A percentile compares a stretch with the other conserved stretches of the same genome.
phyloP scores from a whole-genome alignment of 2,113 vertebrate species.

The Siniperca knerii region DNA sequence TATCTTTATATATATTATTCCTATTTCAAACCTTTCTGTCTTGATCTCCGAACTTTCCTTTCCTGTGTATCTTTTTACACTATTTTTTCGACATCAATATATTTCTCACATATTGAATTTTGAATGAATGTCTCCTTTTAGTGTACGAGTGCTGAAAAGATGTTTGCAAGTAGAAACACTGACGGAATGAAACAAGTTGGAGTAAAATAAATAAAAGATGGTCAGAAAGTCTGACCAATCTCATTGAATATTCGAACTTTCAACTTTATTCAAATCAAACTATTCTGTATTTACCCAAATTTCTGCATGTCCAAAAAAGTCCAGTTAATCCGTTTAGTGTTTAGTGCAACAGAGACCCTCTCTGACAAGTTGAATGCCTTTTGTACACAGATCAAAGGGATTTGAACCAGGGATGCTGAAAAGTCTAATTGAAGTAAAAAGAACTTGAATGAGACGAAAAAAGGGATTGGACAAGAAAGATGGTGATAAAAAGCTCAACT shows the following conservation, averaged over 20 bases:
- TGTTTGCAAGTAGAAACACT: constrained; percentile 39
- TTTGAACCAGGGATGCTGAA: constrained; percentile 9
- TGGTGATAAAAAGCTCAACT: background rate
- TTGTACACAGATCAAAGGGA: constrained; percentile 31
- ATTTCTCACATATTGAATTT: constrained; percentile 36
- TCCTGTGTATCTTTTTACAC: background rate
- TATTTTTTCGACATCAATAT: background rate
- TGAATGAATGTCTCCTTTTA: constrained; percentile 38
- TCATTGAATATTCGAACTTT: constrained; percentile 51
- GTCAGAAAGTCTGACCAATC: background rate
- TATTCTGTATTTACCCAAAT: constrained; percentile 22
- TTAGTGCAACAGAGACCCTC: constrained; percentile 21
- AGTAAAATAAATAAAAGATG: constrained; percentile 54
- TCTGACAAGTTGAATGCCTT: constrained; percentile 16
- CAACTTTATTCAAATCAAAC: constrained; percentile 36
- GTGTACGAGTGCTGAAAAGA: constrained; percentile 34
- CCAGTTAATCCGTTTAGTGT: constrained; percentile 21
- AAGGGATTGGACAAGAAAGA: constrained; percentile 17
- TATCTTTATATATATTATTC: background rate
- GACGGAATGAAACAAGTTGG: constrained; percentile 22
- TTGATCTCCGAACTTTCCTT: constrained; percentile 21
- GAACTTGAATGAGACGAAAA: background rate
- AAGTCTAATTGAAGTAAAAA: constrained; percentile 1
- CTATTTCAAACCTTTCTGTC: background rate
- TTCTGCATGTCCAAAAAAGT: background rate